Conservation (phyloP, 2,113 vertebrate genomes). For the Motacilla alba region DNA sequence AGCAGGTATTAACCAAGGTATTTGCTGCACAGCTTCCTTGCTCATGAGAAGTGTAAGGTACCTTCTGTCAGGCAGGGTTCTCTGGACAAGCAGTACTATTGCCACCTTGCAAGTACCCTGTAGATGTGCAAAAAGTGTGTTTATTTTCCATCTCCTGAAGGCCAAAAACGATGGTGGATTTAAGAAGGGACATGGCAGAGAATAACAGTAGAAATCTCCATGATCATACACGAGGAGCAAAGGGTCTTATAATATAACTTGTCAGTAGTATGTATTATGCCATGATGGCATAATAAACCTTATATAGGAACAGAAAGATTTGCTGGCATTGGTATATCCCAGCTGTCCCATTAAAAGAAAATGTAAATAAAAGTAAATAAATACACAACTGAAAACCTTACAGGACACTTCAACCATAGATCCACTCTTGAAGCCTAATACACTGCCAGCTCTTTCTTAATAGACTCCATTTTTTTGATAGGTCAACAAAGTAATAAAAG, state of each 20-base stretch:
- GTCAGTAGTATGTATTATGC: background rate
- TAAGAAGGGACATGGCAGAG: background rate
- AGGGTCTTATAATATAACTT: background rate
- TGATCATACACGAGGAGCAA: background rate
- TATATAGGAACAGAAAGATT: background rate
- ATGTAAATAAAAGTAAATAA: background rate
- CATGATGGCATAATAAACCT: background rate
- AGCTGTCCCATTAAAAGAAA: background rate
- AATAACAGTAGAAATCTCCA: background rate
- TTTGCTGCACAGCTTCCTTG: background rate
- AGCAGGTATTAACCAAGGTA: background rate
- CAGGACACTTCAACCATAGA: background rate
- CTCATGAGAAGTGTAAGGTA: background rate
- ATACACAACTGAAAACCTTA: background rate
- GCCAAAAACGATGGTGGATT: background rate
- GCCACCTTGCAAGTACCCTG: background rate
- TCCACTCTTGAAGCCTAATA: background rate
- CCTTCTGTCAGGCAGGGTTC: background rate
- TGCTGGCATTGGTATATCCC: background rate
- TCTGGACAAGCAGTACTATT: background rate
- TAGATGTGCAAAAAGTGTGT: background rate
- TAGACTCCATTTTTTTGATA: background rate
- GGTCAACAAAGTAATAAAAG: background rate
- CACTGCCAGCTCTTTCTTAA: background rate
- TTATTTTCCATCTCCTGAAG: background rate